Evolutionary conservation across 2,888 invertebrate genomes (phyloP).

Genomic region (Hypomecis punctinalis): DNA sequence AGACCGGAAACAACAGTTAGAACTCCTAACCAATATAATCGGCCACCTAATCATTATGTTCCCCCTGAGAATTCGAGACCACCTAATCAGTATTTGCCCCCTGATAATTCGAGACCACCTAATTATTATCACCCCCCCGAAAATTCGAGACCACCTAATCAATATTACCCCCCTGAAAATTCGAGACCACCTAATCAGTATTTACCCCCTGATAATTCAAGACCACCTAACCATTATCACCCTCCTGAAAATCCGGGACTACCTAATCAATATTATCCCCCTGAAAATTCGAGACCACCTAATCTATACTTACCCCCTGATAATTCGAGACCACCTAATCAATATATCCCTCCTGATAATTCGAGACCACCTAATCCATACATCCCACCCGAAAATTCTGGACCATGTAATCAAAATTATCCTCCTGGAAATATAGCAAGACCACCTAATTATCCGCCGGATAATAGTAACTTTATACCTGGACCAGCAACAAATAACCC

Average conservation of each 20-base stretch:
- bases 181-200: neutral
- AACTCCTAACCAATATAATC: too few species aligned
- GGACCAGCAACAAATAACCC: slow-evolving; percentile 11
- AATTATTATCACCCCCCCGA: neutral
- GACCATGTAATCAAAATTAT: neutral
- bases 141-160: neutral
- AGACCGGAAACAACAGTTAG: too few species aligned
- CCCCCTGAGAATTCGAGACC: neutral
- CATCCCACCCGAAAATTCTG: neutral
- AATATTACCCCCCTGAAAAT: neutral
- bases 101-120: neutral
- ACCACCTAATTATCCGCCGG: slow-evolving; percentile 3
- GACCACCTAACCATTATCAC: neutral
- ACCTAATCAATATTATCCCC: neutral
- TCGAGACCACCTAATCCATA: neutral
- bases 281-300: neutral
- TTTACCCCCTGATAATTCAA: neutral
- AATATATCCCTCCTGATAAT: neutral
- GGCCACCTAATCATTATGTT: neutral
- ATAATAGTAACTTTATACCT: slow-evolving; percentile 1
- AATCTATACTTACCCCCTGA: neutral
- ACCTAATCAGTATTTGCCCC: neutral
- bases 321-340: slow-evolving; percentile 1
- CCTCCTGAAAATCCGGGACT: neutral
- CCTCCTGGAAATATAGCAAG: neutral